Conservation (phyloP, 2,888 invertebrate species). For the Cheilosia vernalis region DNA sequence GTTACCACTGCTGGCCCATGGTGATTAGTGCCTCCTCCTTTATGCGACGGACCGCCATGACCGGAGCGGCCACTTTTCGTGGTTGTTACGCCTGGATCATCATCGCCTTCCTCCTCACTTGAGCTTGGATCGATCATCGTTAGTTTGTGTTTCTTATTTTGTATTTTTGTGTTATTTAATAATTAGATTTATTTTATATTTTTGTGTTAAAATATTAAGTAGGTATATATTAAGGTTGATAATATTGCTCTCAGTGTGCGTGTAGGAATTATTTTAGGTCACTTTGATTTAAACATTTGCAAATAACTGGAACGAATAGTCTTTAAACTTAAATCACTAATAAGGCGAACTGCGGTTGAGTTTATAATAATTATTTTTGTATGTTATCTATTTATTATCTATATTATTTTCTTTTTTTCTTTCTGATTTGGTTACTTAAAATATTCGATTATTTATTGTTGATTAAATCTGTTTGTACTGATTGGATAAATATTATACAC, state of each 20-base stretch:
- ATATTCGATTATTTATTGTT: conserved; percentile 50
- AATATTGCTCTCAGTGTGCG: conserved; percentile 50
- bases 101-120: conserved; percentile 97
- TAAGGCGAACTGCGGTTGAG: conserved; percentile 63
- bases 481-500: conserved; percentile 18
- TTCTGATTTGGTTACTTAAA: conserved; percentile 9
- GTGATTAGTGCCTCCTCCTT: conserved; percentile 36
- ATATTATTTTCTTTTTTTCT: background rate
- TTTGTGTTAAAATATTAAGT: conserved; percentile 2
- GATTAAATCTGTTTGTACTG: conserved; percentile 45
- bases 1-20: conserved; percentile 77
- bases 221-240: conserved; percentile 17
- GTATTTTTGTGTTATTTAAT: conserved; percentile 9
- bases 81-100: conserved; percentile 88
- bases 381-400: conserved; percentile 17
- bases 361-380: conserved; percentile 24
- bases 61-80: conserved; percentile 81
- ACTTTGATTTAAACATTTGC: conserved; percentile 9
- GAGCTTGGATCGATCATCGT: conserved; percentile 98
- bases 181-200: background rate
- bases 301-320: conserved; percentile 4
- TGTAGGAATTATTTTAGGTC: conserved; percentile 2
- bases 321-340: conserved; percentile 63
- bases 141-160: background rate
- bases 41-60: conserved; percentile 53